These are phyloP conservation scores for Torymus auratus DNA, from an alignment of 2,888 invertebrate genomes.

Conservation along the genomic window DNA sequence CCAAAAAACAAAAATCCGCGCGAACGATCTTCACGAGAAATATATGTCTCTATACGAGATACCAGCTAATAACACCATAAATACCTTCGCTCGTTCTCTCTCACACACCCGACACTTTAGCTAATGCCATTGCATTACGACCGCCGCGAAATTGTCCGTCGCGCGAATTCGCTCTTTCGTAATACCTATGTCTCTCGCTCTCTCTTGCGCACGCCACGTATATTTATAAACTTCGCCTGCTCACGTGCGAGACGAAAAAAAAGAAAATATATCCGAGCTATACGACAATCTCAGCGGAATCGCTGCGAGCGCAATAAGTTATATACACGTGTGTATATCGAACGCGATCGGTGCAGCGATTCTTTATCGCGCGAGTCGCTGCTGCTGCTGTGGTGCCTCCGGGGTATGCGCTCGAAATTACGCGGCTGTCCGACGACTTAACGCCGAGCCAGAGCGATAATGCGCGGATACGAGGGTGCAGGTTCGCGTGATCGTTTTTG, in stretches of 20 bases:
- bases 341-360: slow-evolving; percentile 3
- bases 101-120: slow-evolving; percentile 1
- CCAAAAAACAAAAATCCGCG: background rate
- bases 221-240: slow-evolving; percentile 23
- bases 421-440: background rate
- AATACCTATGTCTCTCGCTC: background rate
- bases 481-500: background rate
- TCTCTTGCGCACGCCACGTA: background rate
- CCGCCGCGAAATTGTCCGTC: slow-evolving; percentile 14
- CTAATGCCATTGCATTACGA: slow-evolving; percentile 34
- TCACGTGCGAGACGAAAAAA: background rate
- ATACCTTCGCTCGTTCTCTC: background rate
- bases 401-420: slow-evolving; percentile 21
- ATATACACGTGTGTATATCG: slow-evolving; percentile 6
- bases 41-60: slow-evolving; percentile 39
- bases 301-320: slow-evolving; percentile 15
- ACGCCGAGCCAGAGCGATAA: slow-evolving; percentile 13
- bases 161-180: slow-evolving; percentile 28
- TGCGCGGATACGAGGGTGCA: background rate
- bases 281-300: slow-evolving; percentile 33
- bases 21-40: slow-evolving; percentile 5
- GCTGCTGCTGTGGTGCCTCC: background rate
- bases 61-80: slow-evolving; percentile 31
- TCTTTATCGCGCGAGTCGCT: slow-evolving; percentile 20
- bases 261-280: background rate